A percentile compares a stretch with the other conserved stretches of the same genome.
Conservation (phyloP, 1,140 invertebrate species). For the Colletes gigas region DNA sequence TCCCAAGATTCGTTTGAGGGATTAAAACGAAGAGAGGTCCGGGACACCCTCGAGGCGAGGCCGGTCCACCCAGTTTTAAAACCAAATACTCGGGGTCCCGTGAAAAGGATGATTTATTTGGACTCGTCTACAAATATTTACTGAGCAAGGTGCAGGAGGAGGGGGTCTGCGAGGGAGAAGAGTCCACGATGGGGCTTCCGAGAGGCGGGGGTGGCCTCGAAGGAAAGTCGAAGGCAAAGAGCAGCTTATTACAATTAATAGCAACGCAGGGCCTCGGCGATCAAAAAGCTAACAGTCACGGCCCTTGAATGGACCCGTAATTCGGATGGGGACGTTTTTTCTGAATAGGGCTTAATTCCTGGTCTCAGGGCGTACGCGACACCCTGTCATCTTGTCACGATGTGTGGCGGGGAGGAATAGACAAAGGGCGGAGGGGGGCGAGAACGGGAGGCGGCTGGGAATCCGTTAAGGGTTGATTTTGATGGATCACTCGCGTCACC, state of each 20-base stretch:
- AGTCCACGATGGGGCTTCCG: background rate
- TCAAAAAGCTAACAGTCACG: conserved; percentile 60
- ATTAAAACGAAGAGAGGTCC: conserved; percentile 3
- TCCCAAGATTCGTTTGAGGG: background rate
- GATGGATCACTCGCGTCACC: conserved; percentile 66
- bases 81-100: conserved; percentile 27
- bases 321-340: conserved; percentile 70
- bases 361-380: conserved; percentile 59
- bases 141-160: conserved; percentile 44
- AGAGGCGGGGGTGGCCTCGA: background rate
- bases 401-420: conserved; percentile 39
- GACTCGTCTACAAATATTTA: conserved; percentile 71
- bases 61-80: conserved; percentile 28
- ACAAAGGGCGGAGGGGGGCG: conserved; percentile 26
- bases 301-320: conserved; percentile 73
- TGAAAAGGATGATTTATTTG: conserved; percentile 72
- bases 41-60: background rate
- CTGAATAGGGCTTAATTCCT: conserved; percentile 77
- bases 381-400: conserved; percentile 48
- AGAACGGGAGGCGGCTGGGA: background rate
- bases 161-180: background rate
- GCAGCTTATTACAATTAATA: conserved; percentile 75
- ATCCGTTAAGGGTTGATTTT: conserved; percentile 68
- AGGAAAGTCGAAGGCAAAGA: conserved; percentile 44
- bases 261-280: conserved; percentile 39